phyloP scores from a whole-genome alignment of 1,140 invertebrate genomes.

The Plodia interpunctella region DNA sequence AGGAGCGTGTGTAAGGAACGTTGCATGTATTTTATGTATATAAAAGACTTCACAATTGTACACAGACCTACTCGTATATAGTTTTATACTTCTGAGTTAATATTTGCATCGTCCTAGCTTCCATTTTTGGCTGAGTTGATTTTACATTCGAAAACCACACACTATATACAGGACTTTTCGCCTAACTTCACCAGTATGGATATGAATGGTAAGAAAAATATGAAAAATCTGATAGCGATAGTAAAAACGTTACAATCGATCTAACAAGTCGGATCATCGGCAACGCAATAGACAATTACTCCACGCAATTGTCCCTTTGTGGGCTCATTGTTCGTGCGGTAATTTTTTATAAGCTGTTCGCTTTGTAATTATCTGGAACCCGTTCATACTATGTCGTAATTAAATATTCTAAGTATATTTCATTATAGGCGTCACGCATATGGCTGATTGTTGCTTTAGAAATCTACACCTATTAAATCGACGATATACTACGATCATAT shows the following conservation, averaged over 20 bases:
- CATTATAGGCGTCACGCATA: too few relatives aligned
- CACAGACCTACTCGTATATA: constrained; percentile 19
- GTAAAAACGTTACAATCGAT: not conserved
- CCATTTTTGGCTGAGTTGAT: constrained; percentile 11
- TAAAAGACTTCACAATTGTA: constrained; percentile 21
- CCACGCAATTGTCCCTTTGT: constrained; percentile 42
- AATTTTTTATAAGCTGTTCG: constrained; percentile 10
- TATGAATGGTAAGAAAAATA: not conserved
- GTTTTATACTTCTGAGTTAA: constrained; percentile 24
- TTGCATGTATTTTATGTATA: constrained; percentile 55
- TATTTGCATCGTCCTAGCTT: constrained; percentile 31
- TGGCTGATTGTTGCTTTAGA: too few relatives aligned
- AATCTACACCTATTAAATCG: too few relatives aligned
- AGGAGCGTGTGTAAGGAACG: constrained; percentile 33
- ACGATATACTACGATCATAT: too few relatives aligned
- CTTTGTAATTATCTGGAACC: too few relatives aligned
- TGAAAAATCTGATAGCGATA: not conserved
- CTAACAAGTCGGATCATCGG: not conserved
- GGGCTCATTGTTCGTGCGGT: constrained; percentile 55
- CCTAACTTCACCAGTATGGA: not conserved
- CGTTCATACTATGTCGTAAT: too few relatives aligned
- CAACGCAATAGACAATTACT: constrained; percentile 9
- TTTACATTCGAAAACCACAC: constrained; percentile 9
- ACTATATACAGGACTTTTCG: not conserved
- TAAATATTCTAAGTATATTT: too few relatives aligned